Evolutionary conservation across 2,113 vertebrate genomes (phyloP), one percentile per base, ranked within the genome.

Genomic region (Promerops cafer): DNA sequence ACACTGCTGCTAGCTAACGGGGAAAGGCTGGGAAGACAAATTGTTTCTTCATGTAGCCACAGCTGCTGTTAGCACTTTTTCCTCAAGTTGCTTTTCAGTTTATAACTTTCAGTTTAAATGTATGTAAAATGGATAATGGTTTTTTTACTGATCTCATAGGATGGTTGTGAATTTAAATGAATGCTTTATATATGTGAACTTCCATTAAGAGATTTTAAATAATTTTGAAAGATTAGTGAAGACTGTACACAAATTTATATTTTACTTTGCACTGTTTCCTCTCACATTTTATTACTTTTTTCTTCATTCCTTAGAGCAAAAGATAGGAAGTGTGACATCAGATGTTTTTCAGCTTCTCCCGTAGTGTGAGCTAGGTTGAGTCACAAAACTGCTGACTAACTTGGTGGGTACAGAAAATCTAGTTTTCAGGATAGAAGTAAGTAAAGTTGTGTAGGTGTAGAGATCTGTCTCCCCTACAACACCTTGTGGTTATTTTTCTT

Each of bases 311-410:
- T 63, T 86, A 74, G 63, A 86, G 45, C 59, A 93, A 90, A 87
- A 74, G 31, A 60, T 89, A 83, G 63, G 31, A 92, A 90, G 28
- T 81, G 24, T 74, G 71, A 54, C 37, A 80, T 80, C 66, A 80
- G 71, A 74, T 86, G 50, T 83, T 95, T 86, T 90, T 90, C 76
- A 89, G 30, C 68, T 80, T 92, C 49, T 90, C 27, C 44, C 9
- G 4, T 82, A 91, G 70, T 61, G 50, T 88, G 64, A 89, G 59
- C 52, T 78, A 88, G 91, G 63, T 65, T 93, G 94, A 90, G 35
- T 94, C 89, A 93, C 71, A 86, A 50, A 83, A 66, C 54, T 77
- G 72, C 90, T 87, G 74, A 85, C 82, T 96, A 91, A 94, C 63
- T 22, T 68, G 50, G 21, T 70, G 35, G 63, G 60, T 90, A 66